These are phyloP conservation scores for Puffinus mauretanicus DNA, from an alignment of 2,113 vertebrate genomes.

Conservation along the genomic window DNA sequence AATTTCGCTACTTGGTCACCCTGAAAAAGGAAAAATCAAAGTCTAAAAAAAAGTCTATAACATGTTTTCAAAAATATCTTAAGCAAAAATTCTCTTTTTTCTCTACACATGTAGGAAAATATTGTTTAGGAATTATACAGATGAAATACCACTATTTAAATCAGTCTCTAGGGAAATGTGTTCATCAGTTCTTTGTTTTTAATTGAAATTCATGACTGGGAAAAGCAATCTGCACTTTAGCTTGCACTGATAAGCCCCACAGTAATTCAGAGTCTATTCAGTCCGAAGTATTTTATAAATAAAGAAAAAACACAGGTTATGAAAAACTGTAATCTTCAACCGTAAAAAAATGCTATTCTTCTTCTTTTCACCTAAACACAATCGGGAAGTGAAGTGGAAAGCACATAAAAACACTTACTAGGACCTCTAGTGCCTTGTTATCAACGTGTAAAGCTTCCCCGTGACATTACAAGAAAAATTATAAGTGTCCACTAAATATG, in stretches of 20 bases:
- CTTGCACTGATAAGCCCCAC: background rate
- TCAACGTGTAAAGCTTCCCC: conserved; percentile 30
- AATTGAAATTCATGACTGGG: background rate
- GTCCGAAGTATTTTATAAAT: conserved; percentile 15
- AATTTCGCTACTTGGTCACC: background rate
- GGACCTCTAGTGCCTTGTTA: conserved; percentile 28
- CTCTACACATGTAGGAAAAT: background rate
- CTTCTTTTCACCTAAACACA: conserved; percentile 12
- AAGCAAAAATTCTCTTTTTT: background rate
- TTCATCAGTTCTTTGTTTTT: conserved; percentile 1
- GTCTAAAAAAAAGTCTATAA: background rate
- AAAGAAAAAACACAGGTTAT: conserved; percentile 8
- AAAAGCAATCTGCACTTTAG: conserved; percentile 17
- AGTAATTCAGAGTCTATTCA: conserved; percentile 8
- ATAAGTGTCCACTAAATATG: conserved; percentile 44
- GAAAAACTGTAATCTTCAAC: background rate
- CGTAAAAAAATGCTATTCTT: conserved; percentile 28
- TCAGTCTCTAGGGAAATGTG: background rate
- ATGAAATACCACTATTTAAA: background rate
- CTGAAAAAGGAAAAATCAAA: background rate
- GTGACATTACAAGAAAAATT: conserved; percentile 31
- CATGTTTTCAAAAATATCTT: background rate
- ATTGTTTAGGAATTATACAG: background rate
- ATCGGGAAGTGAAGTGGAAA: background rate
- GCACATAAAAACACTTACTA: background rate